These are phyloP conservation scores for Mylabris sibirica DNA, from an alignment of 2,888 invertebrate species.

Conservation along the genomic window DNA sequence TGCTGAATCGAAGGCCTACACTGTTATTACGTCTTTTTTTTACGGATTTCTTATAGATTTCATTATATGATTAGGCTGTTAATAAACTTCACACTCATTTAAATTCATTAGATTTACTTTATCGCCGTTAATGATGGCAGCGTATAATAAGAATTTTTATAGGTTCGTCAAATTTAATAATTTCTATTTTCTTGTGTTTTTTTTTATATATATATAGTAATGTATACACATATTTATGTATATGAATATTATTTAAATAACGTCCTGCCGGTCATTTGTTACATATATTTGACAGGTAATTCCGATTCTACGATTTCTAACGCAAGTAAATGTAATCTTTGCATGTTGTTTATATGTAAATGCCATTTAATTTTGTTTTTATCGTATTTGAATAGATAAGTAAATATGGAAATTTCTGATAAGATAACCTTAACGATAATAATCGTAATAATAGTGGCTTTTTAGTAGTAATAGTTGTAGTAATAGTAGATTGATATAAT, in stretches of 20 bases:
- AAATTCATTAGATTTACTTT: constrained; percentile 5
- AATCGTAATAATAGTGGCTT: neutral
- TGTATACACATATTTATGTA: neutral
- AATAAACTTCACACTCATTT: neutral
- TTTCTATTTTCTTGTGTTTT: neutral
- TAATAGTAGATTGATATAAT: neutral
- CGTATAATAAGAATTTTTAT: neutral
- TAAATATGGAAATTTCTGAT: constrained; percentile 30
- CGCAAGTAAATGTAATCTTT: constrained; percentile 36
- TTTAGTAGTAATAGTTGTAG: neutral
- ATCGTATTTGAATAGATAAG: constrained; percentile 37
- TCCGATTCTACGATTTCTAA: constrained; percentile 28
- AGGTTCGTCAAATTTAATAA: neutral
- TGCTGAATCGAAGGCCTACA: neutral
- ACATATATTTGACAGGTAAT: constrained; percentile 33
- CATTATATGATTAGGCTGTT: neutral
- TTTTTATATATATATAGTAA: no score
- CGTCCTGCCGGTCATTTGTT: constrained; percentile 29
- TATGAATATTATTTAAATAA: constrained; percentile 19
- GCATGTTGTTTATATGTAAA: constrained; percentile 37
- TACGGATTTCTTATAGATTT: neutral
- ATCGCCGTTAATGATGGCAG: neutral
- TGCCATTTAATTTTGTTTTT: constrained; percentile 33
- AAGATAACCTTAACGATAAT: constrained; percentile 24
- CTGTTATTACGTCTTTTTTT: neutral